Base-by-base conservation (phyloP, 2,113 vertebrate genomes). In the Synchiropus splendidus region DNA sequence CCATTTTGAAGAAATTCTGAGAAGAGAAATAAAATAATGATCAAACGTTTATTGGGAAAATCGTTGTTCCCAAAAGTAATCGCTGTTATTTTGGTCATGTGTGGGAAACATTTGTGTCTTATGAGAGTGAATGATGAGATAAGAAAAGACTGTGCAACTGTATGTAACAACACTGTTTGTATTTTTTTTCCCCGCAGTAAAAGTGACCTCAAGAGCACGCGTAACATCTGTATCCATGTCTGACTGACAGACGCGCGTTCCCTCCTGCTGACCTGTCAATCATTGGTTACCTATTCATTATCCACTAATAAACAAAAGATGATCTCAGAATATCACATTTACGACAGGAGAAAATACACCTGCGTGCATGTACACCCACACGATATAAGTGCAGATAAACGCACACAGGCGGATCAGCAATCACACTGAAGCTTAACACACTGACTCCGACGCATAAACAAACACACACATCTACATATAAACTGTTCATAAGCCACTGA, bases 251-350 rank as follows among this genome's bases (percentile, higher is more conserved):
- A 67, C 69, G 67, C 34, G 54, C n/a, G 51, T 54, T 66, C 61
- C 51, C 53, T 75, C 36, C 37, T 50, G 57, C 40, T 15, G 60
- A 61, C 27, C 70, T 74, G 72, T 76, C 72, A 72, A 53, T 77
- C 70, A 64, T 37, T 32, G 54, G 46, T 60, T 69, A 61, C 12
- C 46, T 37, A 52, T 64, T 58, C 48, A 61, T 47, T 57, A 54
- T 21, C 39, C 36, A 43, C 59, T 67, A 51, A 61, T 58, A 64
- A 49, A 77, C 55, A 75, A 70, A 72, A 54, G 67, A 67, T 72
- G 59, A 54, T 58, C 71, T 72, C 41, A 48, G 18, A 43, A 13
- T 52, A 51, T 58, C 42, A 61, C 30, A 59, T 54, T 56, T 4
- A 27, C 35, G 16, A 31, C 17, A 45, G 14, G 31, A 36, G 15